Percentiles rank a stretch among this genome's conserved stretches.
These are phyloP conservation scores for Neoascia interrupta DNA, from an alignment of 2,888 invertebrate species.

Conservation along the genomic window DNA sequence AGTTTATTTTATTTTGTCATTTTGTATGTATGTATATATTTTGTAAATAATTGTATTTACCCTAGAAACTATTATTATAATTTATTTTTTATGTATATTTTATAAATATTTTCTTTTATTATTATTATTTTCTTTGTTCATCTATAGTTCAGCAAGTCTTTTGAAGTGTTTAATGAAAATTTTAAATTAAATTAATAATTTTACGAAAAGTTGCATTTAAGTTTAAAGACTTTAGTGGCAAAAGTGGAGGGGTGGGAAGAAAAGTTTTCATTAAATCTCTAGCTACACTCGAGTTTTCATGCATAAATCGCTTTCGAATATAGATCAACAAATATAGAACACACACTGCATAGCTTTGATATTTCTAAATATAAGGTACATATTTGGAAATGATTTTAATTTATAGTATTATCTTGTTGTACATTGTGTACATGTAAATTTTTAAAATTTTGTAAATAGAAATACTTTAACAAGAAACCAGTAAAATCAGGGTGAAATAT, in stretches of 20 bases:
- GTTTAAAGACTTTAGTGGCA: constrained; percentile 20
- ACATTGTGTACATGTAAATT: constrained; percentile 39
- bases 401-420: constrained; percentile 16
- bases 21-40: constrained; percentile 43
- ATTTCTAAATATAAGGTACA: constrained; percentile 45
- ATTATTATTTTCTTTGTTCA: constrained; percentile 51
- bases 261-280: constrained; percentile 16
- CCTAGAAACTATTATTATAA: constrained; percentile 35
- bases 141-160: constrained; percentile 69
- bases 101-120: constrained; percentile 45
- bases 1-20: constrained; percentile 15
- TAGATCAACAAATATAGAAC: constrained; percentile 1
- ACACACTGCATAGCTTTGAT: constrained; percentile 3
- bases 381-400: constrained; percentile 30
- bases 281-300: constrained; percentile 1
- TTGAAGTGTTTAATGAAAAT: constrained; percentile 54
- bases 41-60: constrained; percentile 68
- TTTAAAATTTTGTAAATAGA: constrained; percentile 39
- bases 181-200: neutral
- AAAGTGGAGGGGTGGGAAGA: constrained; percentile 41
- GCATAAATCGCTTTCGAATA: neutral
- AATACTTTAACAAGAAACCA: constrained; percentile 63
- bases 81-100: constrained; percentile 23
- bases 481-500: constrained; percentile 56
- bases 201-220: neutral